Base-by-base conservation (phyloP, 1,140 invertebrate species). In the Dendroctonus valens region DNA sequence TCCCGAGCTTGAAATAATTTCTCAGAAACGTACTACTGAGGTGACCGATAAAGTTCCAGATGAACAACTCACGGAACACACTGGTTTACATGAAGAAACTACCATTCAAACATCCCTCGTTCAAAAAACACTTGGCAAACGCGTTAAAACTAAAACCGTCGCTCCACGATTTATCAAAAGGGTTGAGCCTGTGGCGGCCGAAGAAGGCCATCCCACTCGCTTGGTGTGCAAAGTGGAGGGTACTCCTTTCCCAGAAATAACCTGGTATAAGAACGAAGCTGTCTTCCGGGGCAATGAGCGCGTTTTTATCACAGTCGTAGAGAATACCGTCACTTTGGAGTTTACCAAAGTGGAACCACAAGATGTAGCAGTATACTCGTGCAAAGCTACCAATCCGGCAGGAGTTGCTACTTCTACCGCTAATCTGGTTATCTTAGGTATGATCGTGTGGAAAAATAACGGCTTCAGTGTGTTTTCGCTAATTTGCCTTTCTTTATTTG, bases 401-500 rank as follows among this genome's bases (percentile, higher is more conserved):
- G 92, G 92, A 41, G 87, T 89, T 64, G 89, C 88, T n/a, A 89
- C 88, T 15, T 90, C 90, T 38, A 88, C 87, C 46, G 89, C 88
- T 14, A 89, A 89, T 76, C 81, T 94, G 58, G 82, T 86, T 65
- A 85, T 90, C 72, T 82, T 87, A 81, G 85, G 85, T 86, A 86
- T 67, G 74, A 64, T 42, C 57, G 59, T 67, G 67, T 70, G 55
- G 41, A 14, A 53, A 53, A n/a, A 53, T 15, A 53, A 7, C 6
- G 14, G 51, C 51, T 38, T 53, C 11, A 53, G 37, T 15, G 7
- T 14, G 12, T 53, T 14, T 26, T 0, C 9, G 37, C 26, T 26
- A 26, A 26, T 53, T n/a, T 52, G 44, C 44, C 12, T 14, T 46
- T 46, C 44, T 1, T 26, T 26, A 26, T 26, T 26, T 26, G 26